Percentiles rank a stretch among this genome's conserved stretches.
phyloP scores from a whole-genome alignment of 2,797 vertebrate genomes.

The Silurus lanzhouensis region DNA sequence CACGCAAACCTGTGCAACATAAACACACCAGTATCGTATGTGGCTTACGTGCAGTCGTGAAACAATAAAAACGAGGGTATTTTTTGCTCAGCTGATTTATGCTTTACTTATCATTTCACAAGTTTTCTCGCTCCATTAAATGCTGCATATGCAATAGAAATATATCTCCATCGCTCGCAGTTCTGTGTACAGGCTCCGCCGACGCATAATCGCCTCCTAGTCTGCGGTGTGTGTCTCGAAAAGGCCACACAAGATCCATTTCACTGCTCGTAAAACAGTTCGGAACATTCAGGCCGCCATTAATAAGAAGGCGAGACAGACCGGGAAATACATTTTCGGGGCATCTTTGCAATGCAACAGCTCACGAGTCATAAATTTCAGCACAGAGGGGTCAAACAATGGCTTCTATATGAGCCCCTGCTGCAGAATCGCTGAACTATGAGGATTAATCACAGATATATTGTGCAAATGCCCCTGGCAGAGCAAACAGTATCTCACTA shows the following conservation, averaged over 20 bases:
- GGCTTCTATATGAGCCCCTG: constrained; percentile 42
- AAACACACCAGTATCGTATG: background rate
- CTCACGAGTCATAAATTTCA: constrained; percentile 45
- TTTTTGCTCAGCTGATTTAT: constrained; percentile 19
- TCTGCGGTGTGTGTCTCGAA: constrained; percentile 24
- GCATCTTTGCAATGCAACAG: constrained; percentile 50
- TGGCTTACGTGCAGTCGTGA: background rate
- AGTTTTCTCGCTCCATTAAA: constrained; percentile 15
- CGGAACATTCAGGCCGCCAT: constrained; percentile 49
- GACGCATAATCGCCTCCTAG: background rate
- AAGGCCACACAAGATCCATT: constrained; percentile 46
- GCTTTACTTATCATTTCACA: background rate
- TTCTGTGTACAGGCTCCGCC: background rate
- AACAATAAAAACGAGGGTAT: background rate
- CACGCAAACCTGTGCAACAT: background rate
- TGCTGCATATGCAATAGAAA: constrained; percentile 11
- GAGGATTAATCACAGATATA: constrained; percentile 53
- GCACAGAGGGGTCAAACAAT: constrained; percentile 52
- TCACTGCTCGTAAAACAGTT: constrained; percentile 46
- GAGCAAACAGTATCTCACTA: constrained; percentile 3
- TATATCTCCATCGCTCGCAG: constrained; percentile 16
- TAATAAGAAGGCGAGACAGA: constrained; percentile 45
- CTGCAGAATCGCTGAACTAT: constrained; percentile 41
- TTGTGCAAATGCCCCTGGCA: constrained; percentile 34
- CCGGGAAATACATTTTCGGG: constrained; percentile 34